Conservation (phyloP, 2,888 invertebrate species). For the Gastrophysa polygoni region DNA sequence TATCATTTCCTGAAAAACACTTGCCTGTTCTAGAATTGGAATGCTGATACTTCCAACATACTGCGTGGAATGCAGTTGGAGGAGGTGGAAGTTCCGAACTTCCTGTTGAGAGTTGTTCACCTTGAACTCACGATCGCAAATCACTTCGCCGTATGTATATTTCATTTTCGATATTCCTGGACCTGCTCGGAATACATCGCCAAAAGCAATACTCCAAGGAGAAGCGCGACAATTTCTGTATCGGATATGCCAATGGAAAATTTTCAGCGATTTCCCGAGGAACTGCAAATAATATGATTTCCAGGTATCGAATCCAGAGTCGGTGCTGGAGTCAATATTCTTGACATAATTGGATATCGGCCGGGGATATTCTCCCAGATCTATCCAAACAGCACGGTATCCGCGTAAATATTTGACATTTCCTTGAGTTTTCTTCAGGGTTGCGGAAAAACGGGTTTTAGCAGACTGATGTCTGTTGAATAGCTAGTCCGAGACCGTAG, state of each 20-base stretch:
- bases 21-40: too few species aligned
- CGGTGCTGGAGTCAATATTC: conserved; percentile 23
- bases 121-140: too few species aligned
- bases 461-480: too few species aligned
- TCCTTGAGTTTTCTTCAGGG: conserved; percentile 17
- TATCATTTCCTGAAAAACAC: too few species aligned
- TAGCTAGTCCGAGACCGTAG: too few species aligned
- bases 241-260: conserved; percentile 26
- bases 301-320: conserved; percentile 21
- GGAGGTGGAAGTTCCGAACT: too few species aligned
- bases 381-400: conserved; percentile 20
- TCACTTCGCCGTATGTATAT: too few species aligned
- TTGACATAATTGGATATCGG: conserved; percentile 21
- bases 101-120: too few species aligned
- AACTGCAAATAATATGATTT: conserved; percentile 29
- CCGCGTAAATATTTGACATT: conserved; percentile 29
- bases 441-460: too few species aligned
- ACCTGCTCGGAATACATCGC: not conserved
- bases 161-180: not conserved
- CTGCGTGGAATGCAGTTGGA: too few species aligned
- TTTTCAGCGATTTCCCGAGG: conserved; percentile 23
- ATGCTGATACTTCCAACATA: too few species aligned
- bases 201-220: not conserved
- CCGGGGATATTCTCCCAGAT: not conserved
- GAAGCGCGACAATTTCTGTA: conserved; percentile 2